These are phyloP conservation scores for Trematocara unimaculatum DNA, from an alignment of 2,113 vertebrate genomes.

Conservation along the genomic window DNA sequence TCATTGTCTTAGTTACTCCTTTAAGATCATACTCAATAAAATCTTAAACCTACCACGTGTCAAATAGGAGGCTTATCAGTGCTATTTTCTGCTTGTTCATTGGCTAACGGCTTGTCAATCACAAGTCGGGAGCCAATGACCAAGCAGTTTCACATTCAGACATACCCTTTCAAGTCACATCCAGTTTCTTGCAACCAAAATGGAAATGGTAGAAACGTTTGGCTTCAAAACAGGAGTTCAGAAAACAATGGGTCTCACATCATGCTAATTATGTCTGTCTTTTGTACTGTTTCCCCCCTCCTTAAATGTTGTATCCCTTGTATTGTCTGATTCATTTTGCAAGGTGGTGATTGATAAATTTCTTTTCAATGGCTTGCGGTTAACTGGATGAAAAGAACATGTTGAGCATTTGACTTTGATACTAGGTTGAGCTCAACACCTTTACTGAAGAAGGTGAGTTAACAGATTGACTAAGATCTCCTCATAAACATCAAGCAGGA, in stretches of 20 bases:
- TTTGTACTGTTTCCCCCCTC: background rate
- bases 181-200: background rate
- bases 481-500: background rate
- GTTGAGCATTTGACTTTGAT: slow-evolving; percentile 29
- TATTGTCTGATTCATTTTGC: background rate
- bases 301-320: background rate
- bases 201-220: background rate
- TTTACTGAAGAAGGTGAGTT: slow-evolving; percentile 62
- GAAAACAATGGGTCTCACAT: background rate
- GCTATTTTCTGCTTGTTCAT: background rate
- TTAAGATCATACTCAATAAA: background rate
- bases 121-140: background rate
- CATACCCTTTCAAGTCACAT: background rate
- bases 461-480: background rate
- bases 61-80: background rate
- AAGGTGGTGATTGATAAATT: slow-evolving; percentile 40
- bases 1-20: background rate
- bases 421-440: slow-evolving; percentile 25
- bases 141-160: background rate
- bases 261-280: background rate
- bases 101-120: background rate
- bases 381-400: slow-evolving; percentile 65
- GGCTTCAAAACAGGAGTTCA: background rate
- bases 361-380: slow-evolving; percentile 51
- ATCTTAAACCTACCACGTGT: background rate